A percentile compares a stretch with the other conserved stretches of the same genome.
Conservation (phyloP, 1,140 invertebrate genomes). For the Lepidotrigona ventralis region DNA sequence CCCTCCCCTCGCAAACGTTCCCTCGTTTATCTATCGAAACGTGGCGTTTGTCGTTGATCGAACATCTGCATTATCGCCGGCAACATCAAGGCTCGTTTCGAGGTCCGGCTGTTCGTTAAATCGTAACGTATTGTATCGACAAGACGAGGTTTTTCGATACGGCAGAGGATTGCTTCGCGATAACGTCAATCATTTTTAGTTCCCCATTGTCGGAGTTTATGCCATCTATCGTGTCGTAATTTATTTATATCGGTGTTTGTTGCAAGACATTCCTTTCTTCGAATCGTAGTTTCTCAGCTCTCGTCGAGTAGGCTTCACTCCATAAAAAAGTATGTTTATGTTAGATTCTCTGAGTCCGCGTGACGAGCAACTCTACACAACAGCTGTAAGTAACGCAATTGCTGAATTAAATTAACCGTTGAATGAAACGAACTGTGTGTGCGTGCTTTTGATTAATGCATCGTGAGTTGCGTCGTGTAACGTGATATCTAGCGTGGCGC, state of each 20-base stretch:
- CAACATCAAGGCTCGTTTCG: conserved; percentile 46
- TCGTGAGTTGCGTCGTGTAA: not conserved
- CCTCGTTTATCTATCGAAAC: conserved; percentile 36
- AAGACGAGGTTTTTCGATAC: conserved; percentile 35
- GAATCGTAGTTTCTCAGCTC: too few relatives aligned
- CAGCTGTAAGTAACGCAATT: not conserved
- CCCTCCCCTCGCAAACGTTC: conserved; percentile 10
- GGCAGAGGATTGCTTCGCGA: conserved; percentile 22
- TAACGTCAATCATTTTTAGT: conserved; percentile 33
- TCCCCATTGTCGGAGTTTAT: conserved; percentile 25
- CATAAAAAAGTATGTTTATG: not conserved
- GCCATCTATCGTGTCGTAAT: conserved; percentile 21
- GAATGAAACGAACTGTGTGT: conserved; percentile 7
- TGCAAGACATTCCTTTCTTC: not conserved
- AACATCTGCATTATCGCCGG: conserved; percentile 64
- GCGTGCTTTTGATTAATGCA: not conserved
- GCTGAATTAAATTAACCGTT: not conserved
- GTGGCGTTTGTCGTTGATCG: conserved; percentile 52
- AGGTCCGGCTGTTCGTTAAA: conserved; percentile 60
- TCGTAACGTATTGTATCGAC: conserved; percentile 58
- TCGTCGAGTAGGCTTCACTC: too few relatives aligned
- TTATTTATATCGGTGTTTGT: conserved; percentile 3
- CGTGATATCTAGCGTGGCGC: conserved; percentile 5
- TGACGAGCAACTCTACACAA: not conserved
- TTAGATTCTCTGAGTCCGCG: not conserved